Evolutionary conservation across 2,113 vertebrate species (phyloP), one percentile per base, ranked within the genome.

Genomic region (Halichoerus grypus): DNA sequence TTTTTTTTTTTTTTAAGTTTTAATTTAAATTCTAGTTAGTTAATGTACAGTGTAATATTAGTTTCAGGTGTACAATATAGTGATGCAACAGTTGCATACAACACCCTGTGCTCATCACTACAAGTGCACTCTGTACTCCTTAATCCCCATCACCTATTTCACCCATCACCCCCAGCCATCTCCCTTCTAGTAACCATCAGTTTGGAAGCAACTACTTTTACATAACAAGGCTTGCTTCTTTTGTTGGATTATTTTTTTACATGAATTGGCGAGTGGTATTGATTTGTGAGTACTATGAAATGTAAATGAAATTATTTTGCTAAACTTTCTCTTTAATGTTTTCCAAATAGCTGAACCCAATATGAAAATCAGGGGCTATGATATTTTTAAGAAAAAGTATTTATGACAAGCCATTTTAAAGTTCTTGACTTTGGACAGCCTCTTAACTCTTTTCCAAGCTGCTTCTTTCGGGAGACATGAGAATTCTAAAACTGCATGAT

Each of bases 361-460:
- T 80, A 39, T 96, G n/a, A 42, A 83, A 79, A 79, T 77, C 18
- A 71, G 28, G 7, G 21, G 10, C 46, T 77, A 46, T 59, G 33
- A 55, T 77, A 53, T 72, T 77, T 96, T 94, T 69, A 91, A 46
- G 49, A 63, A 65, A 93, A 80, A 77, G 7, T 91, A 46, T 77
- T 95, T 86, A 77, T 61, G 91, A 83, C 13, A 96, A 49, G 36
- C 24, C 39, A 39, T 71, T 94, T 95, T 92, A 88, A 88, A 94
- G 4, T 22, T 39, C 69, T 63, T 77, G 19, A 61, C 31, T 79
- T 96, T 39, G 55, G 55, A 74, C 6, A 88, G 14, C 16, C 53
- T 67, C 22, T 69, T 80, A 51, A 80, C 21, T 72, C 11, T 93
- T 94, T 94, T 33, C 39, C 55, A 80, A 22, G 7, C 18, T 77